phyloP scores from a whole-genome alignment of 2,113 vertebrate genomes.

The Irena cyanogastra region DNA sequence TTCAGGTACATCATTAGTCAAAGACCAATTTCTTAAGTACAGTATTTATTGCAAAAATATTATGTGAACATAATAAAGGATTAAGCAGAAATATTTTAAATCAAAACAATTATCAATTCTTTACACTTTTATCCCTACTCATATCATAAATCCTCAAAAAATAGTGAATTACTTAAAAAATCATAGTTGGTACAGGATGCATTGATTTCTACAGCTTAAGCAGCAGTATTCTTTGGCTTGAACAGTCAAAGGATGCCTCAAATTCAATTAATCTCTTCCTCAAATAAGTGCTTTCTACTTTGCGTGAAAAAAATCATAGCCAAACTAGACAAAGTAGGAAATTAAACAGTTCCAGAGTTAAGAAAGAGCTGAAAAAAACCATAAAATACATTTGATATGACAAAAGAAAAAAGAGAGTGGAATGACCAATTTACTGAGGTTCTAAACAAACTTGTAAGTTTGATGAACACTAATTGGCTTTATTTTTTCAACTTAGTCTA shows the following conservation, averaged over 20 bases:
- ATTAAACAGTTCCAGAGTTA: background rate
- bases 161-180: background rate
- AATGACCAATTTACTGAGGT: background rate
- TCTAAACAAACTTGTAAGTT: background rate
- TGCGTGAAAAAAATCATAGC: background rate
- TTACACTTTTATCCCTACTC: background rate
- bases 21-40: background rate
- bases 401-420: background rate
- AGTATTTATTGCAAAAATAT: background rate
- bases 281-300: background rate
- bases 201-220: background rate
- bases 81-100: conserved; percentile 14
- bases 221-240: background rate
- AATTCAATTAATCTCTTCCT: background rate
- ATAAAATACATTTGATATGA: background rate
- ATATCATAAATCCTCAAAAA: background rate
- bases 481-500: background rate
- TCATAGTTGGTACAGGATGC: background rate
- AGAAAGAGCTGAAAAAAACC: background rate
- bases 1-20: background rate
- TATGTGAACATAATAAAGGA: background rate
- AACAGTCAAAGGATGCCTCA: background rate
- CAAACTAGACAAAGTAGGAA: background rate
- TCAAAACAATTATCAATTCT: background rate
- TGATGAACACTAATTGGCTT: background rate